A percentile compares a stretch with the other conserved stretches of the same genome.
Conservation (phyloP, 2,797 vertebrate species). For the Tapera naevia region DNA sequence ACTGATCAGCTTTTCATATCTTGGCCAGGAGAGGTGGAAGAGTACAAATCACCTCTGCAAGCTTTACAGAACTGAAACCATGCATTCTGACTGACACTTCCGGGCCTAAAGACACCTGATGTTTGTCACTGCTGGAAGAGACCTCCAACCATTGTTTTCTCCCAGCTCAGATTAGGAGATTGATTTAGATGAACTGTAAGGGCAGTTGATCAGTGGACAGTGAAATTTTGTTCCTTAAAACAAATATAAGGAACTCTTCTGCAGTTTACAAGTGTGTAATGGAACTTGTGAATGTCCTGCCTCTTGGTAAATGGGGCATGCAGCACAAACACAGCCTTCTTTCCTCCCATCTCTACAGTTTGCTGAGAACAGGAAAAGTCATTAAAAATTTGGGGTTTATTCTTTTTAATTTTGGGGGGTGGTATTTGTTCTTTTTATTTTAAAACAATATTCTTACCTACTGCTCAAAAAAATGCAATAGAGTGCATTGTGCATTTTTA, state of each 20-base stretch:
- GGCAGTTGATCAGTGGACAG: background rate
- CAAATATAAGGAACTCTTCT: background rate
- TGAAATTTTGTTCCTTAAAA: constrained; percentile 20
- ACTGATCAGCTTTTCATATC: background rate
- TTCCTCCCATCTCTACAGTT: background rate
- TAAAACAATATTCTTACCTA: background rate
- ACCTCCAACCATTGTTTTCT: background rate
- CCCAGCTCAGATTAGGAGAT: background rate
- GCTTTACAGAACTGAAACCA: background rate
- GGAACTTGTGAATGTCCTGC: constrained; percentile 34
- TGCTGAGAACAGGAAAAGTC: background rate
- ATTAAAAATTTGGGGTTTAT: background rate
- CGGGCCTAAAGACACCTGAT: background rate
- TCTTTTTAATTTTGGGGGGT: background rate
- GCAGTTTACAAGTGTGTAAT: background rate
- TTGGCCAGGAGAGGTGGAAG: background rate
- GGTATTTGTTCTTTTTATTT: background rate
- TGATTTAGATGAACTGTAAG: background rate
- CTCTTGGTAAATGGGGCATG: constrained; percentile 24
- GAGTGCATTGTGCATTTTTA: background rate
- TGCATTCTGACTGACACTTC: background rate
- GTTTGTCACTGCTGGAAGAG: background rate
- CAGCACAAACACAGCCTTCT: constrained; percentile 3
- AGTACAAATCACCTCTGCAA: background rate
- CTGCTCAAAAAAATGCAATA: background rate